These are phyloP conservation scores for Ceuthmochares aereus DNA, from an alignment of 2,113 vertebrate genomes.

Conservation along the genomic window DNA sequence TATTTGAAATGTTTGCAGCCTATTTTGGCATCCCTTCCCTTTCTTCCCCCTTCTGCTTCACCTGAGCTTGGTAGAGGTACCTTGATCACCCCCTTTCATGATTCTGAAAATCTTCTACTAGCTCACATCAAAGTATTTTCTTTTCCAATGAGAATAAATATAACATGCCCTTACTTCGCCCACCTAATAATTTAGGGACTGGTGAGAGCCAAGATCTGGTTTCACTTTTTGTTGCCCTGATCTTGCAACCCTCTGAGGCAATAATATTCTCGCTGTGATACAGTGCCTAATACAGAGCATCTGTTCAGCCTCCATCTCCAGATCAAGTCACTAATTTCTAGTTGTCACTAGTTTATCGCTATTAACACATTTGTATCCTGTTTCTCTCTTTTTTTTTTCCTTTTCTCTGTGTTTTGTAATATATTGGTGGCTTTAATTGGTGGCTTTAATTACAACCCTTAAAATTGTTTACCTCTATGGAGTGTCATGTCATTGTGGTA, in stretches of 20 bases:
- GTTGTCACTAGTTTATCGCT: background rate
- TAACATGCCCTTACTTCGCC: background rate
- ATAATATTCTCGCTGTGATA: background rate
- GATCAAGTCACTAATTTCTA: background rate
- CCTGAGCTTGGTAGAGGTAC: background rate
- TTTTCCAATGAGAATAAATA: slow-evolving; percentile 1
- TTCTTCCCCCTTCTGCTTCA: background rate
- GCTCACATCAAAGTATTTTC: slow-evolving; percentile 18
- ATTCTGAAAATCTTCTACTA: background rate
- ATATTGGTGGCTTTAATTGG: background rate
- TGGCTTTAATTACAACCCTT: background rate
- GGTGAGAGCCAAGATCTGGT: background rate
- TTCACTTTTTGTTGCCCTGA: slow-evolving; percentile 32
- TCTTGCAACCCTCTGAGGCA: slow-evolving; percentile 13
- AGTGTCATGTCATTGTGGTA: background rate
- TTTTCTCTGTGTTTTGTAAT: background rate
- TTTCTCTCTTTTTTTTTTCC: background rate
- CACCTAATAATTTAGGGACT: background rate
- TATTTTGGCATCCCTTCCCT: background rate
- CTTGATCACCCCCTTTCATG: background rate
- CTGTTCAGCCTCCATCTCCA: background rate
- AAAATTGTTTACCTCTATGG: background rate
- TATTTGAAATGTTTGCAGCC: background rate
- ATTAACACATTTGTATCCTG: background rate
- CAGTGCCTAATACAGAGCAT: slow-evolving; percentile 24